A percentile compares a stretch with the other conserved stretches of the same genome.
phyloP scores from a whole-genome alignment of 2,113 vertebrate species.

The Lates calcarifer region DNA sequence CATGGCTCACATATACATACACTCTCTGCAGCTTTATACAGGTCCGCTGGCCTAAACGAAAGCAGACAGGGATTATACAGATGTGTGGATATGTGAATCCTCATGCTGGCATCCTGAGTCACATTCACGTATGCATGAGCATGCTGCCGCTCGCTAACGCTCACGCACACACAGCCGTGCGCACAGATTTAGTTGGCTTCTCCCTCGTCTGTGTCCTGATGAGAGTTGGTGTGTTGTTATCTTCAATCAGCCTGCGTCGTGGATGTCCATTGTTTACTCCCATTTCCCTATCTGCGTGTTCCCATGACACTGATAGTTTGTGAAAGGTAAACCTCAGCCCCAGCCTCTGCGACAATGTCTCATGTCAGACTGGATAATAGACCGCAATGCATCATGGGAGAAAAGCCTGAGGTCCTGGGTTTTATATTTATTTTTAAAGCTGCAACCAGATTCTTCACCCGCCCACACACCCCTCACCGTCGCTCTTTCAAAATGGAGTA shows the following conservation, averaged over 20 bases:
- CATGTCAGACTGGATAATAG: conserved; percentile 75
- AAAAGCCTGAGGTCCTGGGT: conserved; percentile 49
- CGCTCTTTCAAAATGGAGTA: conserved; percentile 66
- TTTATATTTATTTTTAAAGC: conserved; percentile 74
- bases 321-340: conserved; percentile 72
- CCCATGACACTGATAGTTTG: conserved; percentile 67
- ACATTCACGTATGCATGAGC: conserved; percentile 49
- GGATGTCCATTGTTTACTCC: conserved; percentile 52
- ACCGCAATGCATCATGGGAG: conserved; percentile 72
- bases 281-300: conserved; percentile 37
- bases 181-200: conserved; percentile 38
- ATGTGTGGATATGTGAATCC: conserved; percentile 49
- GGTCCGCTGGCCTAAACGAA: conserved; percentile 40
- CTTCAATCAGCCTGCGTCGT: conserved; percentile 41
- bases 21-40: conserved; percentile 37
- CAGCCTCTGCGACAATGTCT: conserved; percentile 62
- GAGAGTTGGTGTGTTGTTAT: conserved; percentile 47
- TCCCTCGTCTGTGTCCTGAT: conserved; percentile 31
- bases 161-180: conserved; percentile 33
- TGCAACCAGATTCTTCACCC: conserved; percentile 52
- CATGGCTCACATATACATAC: conserved; percentile 28
- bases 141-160: conserved; percentile 21
- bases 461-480: no score
- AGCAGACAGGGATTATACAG: conserved; percentile 55
- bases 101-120: conserved; percentile 45